Percentiles rank a stretch among this genome's conserved stretches.
These are phyloP conservation scores for Phaedon cochleariae DNA, from an alignment of 2,888 invertebrate species.

Conservation along the genomic window DNA sequence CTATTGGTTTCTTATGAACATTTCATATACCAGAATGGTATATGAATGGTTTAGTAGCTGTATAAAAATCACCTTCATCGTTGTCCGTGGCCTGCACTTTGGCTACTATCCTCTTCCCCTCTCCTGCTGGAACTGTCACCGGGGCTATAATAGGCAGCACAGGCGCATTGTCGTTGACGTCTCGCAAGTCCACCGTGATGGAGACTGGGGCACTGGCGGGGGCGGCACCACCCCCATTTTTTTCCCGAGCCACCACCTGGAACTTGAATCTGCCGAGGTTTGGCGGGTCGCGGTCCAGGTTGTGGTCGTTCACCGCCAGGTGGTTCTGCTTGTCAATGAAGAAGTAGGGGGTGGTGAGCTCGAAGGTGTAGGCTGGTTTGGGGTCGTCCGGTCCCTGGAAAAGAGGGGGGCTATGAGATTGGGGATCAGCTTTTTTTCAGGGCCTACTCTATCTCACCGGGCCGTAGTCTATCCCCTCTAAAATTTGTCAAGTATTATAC, in stretches of 20 bases:
- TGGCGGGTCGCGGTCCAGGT: conserved; percentile 87
- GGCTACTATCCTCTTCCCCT: conserved; percentile 54
- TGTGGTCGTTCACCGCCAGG: conserved; percentile 82
- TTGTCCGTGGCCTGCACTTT: conserved; percentile 80
- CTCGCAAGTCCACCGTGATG: conserved; percentile 77
- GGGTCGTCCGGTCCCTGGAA: conserved; percentile 81
- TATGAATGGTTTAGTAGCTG: no score
- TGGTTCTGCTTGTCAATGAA: conserved; percentile 77
- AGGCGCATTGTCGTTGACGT: conserved; percentile 89
- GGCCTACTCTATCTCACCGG: no score
- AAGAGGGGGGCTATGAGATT: no score
- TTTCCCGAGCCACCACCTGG: conserved; percentile 88
- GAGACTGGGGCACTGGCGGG: conserved; percentile 87
- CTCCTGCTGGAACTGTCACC: conserved; percentile 73
- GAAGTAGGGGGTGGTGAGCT: conserved; percentile 85
- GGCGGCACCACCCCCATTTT: conserved; percentile 65
- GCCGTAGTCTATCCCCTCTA: no score
- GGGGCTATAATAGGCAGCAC: conserved; percentile 82
- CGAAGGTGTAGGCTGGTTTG: conserved; percentile 81
- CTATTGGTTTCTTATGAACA: no score
- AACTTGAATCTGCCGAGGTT: conserved; percentile 85
- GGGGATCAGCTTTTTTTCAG: no score
- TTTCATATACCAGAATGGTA: no score
- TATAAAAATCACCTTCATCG: conserved; percentile 70
- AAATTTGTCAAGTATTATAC: no score